phyloP scores from a whole-genome alignment of 2,888 invertebrate genomes.

The Dolichomitus sp. region DNA sequence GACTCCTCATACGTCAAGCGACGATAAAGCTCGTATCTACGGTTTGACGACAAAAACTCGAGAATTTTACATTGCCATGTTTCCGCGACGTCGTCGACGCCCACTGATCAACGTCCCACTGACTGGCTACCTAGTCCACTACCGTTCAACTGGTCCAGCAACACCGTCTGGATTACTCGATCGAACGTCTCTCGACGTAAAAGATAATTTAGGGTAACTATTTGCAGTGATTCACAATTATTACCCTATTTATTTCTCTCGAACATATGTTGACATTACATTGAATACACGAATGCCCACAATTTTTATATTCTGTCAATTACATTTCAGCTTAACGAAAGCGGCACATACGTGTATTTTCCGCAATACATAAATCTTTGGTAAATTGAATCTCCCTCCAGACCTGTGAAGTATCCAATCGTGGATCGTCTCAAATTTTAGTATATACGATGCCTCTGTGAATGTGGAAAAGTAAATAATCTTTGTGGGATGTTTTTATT shows the following conservation, averaged over 20 bases:
- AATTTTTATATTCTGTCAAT: no score
- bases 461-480: not conserved
- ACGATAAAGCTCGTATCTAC: slow-evolving; percentile 49
- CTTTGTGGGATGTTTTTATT: not conserved
- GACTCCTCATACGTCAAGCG: slow-evolving; percentile 27
- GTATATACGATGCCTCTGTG: not conserved
- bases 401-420: no score
- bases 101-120: slow-evolving; percentile 64
- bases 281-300: no score
- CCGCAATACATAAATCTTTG: slow-evolving; percentile 15
- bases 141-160: slow-evolving; percentile 44
- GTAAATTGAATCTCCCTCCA: slow-evolving; percentile 59
- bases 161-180: slow-evolving; percentile 37
- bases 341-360: no score
- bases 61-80: slow-evolving; percentile 52
- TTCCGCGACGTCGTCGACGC: slow-evolving; percentile 54
- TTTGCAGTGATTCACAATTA: slow-evolving; percentile 14
- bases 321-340: no score
- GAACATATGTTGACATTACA: not conserved
- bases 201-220: slow-evolving; percentile 26
- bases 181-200: slow-evolving; percentile 6
- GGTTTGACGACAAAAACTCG: slow-evolving; percentile 20
- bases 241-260: not conserved
- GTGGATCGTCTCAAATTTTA: slow-evolving; percentile 6
- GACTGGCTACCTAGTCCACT: slow-evolving; percentile 58